Percentiles rank a stretch among this genome's conserved stretches.
phyloP scores from a whole-genome alignment of 1,140 invertebrate genomes.

The Camponotus floridanus region DNA sequence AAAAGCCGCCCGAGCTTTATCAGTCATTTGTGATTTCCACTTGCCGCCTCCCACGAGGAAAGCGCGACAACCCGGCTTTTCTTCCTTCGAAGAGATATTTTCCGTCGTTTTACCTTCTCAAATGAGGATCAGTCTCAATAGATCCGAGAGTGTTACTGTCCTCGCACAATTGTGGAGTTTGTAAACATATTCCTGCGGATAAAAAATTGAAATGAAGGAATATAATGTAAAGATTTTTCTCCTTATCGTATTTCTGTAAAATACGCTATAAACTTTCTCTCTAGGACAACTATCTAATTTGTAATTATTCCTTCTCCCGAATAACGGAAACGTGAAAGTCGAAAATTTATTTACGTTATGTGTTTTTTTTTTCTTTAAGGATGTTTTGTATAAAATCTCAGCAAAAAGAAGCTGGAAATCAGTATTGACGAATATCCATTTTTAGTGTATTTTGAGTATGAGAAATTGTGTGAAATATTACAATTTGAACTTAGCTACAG shows the following conservation, averaged over 20 bases:
- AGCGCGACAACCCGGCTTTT: conserved; percentile 6
- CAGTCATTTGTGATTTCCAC: conserved; percentile 76
- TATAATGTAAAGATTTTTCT: conserved; percentile 28
- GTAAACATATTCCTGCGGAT: conserved; percentile 46
- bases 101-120: conserved; percentile 24
- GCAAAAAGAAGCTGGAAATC: too few relatives aligned
- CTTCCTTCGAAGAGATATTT: conserved; percentile 26
- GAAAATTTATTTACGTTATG: not conserved
- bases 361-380: not conserved
- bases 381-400: too few relatives aligned
- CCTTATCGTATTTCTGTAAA: not conserved
- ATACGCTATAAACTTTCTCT: not conserved
- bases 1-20: conserved; percentile 70
- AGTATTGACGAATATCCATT: too few relatives aligned
- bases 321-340: not conserved
- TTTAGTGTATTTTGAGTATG: too few relatives aligned
- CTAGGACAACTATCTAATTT: not conserved
- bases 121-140: conserved; percentile 37
- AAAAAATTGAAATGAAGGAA: conserved; percentile 29
- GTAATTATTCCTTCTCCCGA: not conserved
- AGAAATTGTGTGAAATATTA: too few relatives aligned
- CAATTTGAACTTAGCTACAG: too few relatives aligned
- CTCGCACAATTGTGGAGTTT: conserved; percentile 27
- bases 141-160: conserved; percentile 21
- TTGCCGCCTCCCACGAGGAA: conserved; percentile 17